These are phyloP conservation scores for Ophion slaviceki DNA, from an alignment of 2,888 invertebrate genomes.

Conservation along the genomic window DNA sequence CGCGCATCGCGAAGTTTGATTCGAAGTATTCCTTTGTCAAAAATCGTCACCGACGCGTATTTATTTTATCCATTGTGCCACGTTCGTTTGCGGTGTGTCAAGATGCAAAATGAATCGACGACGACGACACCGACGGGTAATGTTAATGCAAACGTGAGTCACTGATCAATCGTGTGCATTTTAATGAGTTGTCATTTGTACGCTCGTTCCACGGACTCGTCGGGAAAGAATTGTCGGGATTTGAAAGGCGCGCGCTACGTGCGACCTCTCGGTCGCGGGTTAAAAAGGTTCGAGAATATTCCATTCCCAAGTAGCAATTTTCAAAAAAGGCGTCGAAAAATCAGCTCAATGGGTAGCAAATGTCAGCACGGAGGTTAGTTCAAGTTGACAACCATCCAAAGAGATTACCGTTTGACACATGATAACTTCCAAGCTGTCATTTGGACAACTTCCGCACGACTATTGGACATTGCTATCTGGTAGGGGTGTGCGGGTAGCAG, in stretches of 20 bases:
- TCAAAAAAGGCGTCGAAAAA: no score
- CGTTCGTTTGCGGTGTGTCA: not conserved
- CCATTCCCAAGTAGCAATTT: no score
- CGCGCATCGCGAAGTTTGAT: not conserved
- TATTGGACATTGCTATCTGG: no score
- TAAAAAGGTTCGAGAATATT: no score
- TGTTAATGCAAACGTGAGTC: slow-evolving; percentile 51
- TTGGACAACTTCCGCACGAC: no score
- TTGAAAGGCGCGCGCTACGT: not conserved
- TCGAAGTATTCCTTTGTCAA: not conserved
- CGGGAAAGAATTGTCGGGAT: not conserved
- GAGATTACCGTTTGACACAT: no score
- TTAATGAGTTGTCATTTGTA: slow-evolving; percentile 43
- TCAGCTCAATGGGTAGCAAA: no score
- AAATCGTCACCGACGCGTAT: not conserved
- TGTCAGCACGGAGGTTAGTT: no score
- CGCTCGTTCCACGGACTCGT: not conserved
- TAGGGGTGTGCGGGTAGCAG: no score
- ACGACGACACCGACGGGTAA: slow-evolving; percentile 24
- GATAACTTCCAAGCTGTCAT: no score
- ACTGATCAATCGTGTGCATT: slow-evolving; percentile 49
- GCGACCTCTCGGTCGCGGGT: not conserved
- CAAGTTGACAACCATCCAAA: no score
- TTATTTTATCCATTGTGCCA: not conserved
- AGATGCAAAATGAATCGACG: slow-evolving; percentile 15